These are phyloP conservation scores for Sinopyrophorus schimmeli DNA, from an alignment of 2,888 invertebrate genomes.

Conservation along the genomic window DNA sequence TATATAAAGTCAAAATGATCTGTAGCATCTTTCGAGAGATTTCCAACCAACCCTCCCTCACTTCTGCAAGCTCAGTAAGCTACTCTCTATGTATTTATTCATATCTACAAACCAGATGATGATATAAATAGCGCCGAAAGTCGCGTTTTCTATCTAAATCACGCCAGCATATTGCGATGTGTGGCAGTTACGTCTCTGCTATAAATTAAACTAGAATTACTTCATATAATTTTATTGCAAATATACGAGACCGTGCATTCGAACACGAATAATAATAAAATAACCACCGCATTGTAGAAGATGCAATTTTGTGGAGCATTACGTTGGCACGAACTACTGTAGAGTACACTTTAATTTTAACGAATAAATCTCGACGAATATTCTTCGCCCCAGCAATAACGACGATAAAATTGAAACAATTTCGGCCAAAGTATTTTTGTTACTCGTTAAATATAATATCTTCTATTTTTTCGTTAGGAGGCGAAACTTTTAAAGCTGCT, in stretches of 20 bases:
- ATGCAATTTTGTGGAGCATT: conserved; percentile 18
- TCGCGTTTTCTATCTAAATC: conserved; percentile 55
- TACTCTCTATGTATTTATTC: conserved; percentile 49
- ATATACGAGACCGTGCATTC: conserved; percentile 40
- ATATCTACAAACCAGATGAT: conserved; percentile 53
- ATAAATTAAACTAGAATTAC: conserved; percentile 53
- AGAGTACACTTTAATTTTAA: conserved; percentile 6
- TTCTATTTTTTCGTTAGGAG: too few relatives aligned
- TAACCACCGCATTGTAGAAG: conserved; percentile 18
- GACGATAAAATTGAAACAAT: too few relatives aligned
- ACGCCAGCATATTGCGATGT: conserved; percentile 52
- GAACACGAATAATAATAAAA: conserved; percentile 33
- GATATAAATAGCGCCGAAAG: conserved; percentile 53
- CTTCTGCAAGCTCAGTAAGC: conserved; percentile 20
- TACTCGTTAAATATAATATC: too few relatives aligned
- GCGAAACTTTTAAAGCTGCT: conserved; percentile 11
- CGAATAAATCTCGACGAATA: too few relatives aligned
- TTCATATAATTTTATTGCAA: conserved; percentile 47
- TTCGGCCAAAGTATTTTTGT: too few relatives aligned
- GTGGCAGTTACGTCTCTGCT: conserved; percentile 43
- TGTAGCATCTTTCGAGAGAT: conserved; percentile 5
- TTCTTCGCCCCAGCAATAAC: too few relatives aligned
- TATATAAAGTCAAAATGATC: too few relatives aligned
- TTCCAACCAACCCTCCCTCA: too few relatives aligned
- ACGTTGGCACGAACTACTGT: conserved; percentile 4